phyloP scores from a whole-genome alignment of 2,888 invertebrate genomes.

The Sthenelais limicola region DNA sequence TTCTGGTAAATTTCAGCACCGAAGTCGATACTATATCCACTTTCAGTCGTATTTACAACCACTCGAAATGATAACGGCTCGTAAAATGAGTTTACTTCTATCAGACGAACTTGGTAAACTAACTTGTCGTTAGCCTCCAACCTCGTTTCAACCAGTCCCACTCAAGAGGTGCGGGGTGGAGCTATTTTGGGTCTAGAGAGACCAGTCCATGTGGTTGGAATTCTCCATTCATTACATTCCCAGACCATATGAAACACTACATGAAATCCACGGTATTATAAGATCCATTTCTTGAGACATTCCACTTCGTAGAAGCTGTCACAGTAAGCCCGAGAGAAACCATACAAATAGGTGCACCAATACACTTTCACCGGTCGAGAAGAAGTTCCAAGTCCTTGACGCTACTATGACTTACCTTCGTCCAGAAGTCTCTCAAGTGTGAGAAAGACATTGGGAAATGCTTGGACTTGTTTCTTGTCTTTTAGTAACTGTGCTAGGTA shows the following conservation, averaged over 20 bases:
- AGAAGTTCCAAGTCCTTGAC: constrained; percentile 39
- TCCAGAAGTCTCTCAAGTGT: constrained; percentile 99
- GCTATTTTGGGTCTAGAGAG: constrained; percentile 30
- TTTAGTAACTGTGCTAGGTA: constrained; percentile 99
- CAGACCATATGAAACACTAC: not conserved
- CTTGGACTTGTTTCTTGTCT: constrained; percentile 99
- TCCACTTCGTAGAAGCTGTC: constrained; percentile 3
- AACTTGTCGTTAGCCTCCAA: too few relatives aligned
- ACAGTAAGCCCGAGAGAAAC: constrained; percentile 34
- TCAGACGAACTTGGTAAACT: too few relatives aligned
- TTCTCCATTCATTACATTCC: constrained; percentile 7
- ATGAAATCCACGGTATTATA: not conserved
- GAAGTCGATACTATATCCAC: too few relatives aligned
- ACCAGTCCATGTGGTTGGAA: constrained; percentile 5
- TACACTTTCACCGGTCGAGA: too few relatives aligned
- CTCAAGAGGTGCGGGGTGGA: constrained; percentile 15
- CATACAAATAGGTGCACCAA: too few relatives aligned
- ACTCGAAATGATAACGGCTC: not conserved
- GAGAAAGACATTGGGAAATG: constrained; percentile 99
- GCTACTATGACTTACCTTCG: constrained; percentile 85
- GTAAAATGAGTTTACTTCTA: constrained; percentile 23
- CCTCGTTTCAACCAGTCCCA: constrained; percentile 37
- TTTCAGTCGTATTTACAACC: too few relatives aligned
- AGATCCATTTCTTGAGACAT: not conserved
- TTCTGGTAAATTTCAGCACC: too few relatives aligned